phyloP scores from a whole-genome alignment of 2,888 invertebrate genomes.

The Philhelius pedissequus region DNA sequence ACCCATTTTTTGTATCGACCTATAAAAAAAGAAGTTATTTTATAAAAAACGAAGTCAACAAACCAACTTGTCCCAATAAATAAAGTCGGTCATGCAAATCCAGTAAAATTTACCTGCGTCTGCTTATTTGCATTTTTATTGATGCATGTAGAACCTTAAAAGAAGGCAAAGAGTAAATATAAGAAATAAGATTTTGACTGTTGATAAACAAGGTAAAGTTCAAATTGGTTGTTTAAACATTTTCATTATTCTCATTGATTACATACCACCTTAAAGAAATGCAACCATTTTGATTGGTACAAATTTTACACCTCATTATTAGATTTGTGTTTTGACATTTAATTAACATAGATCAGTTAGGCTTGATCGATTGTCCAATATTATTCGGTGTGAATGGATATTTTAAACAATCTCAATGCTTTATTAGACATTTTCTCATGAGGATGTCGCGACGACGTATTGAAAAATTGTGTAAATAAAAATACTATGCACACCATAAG shows the following conservation, averaged over 20 bases:
- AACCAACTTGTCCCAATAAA: not conserved
- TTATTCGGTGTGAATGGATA: conserved; percentile 40
- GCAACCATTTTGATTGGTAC: not conserved
- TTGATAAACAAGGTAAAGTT: conserved; percentile 28
- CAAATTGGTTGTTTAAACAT: conserved; percentile 40
- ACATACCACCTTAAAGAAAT: not conserved
- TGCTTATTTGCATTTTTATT: conserved; percentile 48
- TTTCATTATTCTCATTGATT: not conserved
- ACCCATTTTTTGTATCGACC: not conserved
- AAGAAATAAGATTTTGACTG: conserved; percentile 21
- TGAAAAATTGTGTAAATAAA: no score
- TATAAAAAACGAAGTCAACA: no score
- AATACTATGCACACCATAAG: no score
- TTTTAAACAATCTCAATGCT: conserved; percentile 41
- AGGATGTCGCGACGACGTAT: not conserved
- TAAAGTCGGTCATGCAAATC: conserved; percentile 37
- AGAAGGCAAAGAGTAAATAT: conserved; percentile 21
- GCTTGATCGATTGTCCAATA: not conserved
- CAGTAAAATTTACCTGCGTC: not conserved
- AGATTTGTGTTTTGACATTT: conserved; percentile 8
- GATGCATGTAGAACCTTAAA: not conserved
- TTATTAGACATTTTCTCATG: conserved; percentile 54
- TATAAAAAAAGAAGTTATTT: no score
- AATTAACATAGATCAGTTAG: not conserved
- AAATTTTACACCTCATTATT: conserved; percentile 10